Conservation (phyloP, 2,113 vertebrate genomes). For the Bos javanicus region DNA sequence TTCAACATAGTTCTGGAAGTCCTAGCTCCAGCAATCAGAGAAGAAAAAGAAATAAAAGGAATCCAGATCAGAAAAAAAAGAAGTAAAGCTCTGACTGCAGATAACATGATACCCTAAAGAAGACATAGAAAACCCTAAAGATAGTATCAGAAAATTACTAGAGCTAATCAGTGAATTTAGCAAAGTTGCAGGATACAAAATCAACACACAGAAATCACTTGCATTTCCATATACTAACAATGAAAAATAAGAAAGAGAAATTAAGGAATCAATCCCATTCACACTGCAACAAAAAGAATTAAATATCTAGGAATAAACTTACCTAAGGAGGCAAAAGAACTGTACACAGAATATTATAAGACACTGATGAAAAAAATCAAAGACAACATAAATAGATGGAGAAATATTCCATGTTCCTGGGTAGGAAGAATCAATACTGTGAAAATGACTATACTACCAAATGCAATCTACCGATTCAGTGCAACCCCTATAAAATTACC, state of each 20-base stretch:
- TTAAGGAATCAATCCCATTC: background rate
- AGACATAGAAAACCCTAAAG: background rate
- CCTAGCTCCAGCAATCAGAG: background rate
- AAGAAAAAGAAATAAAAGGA: background rate
- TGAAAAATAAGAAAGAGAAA: background rate
- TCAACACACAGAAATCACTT: background rate
- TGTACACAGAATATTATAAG: background rate
- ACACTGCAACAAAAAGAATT: background rate
- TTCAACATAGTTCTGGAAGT: background rate
- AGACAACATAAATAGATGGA: background rate
- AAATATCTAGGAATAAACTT: background rate
- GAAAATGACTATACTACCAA: background rate
- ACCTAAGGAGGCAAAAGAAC: background rate
- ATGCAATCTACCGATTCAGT: background rate
- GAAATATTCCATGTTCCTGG: background rate
- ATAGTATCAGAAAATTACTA: background rate
- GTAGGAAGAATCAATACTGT: background rate
- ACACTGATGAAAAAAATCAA: background rate
- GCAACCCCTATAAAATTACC: background rate
- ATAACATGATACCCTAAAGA: background rate
- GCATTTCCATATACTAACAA: background rate
- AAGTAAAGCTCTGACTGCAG: background rate
- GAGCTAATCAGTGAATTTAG: background rate
- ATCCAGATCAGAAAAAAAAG: background rate
- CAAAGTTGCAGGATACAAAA: background rate